Conservation (phyloP, 2,113 vertebrate species). For the Callorhinus ursinus region DNA sequence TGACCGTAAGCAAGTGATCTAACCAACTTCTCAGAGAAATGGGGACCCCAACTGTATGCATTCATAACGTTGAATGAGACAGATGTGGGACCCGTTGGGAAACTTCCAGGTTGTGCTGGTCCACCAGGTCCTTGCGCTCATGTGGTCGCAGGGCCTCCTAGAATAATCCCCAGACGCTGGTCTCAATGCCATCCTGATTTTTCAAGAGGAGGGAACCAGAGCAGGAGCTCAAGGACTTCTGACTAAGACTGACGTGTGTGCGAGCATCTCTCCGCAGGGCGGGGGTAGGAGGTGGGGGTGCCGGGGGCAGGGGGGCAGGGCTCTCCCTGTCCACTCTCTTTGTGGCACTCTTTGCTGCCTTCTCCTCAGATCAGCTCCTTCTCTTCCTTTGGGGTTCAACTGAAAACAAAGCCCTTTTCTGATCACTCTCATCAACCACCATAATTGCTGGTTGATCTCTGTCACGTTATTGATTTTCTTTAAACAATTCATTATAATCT, state of each 20-base stretch:
- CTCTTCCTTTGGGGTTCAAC: background rate
- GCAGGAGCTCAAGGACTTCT: background rate
- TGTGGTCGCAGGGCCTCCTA: background rate
- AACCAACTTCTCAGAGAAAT: background rate
- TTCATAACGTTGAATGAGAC: background rate
- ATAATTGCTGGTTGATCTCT: background rate
- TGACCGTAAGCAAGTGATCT: background rate
- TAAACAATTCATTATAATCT: background rate
- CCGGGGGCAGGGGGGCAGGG: too few relatives aligned
- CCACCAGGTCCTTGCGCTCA: background rate
- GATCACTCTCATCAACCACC: background rate
- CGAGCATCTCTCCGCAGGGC: background rate
- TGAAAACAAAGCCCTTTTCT: background rate
- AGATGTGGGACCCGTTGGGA: background rate
- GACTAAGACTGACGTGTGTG: accelerated
- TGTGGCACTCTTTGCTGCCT: background rate
- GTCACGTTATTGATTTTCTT: conserved; percentile 9
- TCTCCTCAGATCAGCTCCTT: background rate
- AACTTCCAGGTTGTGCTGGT: too few relatives aligned
- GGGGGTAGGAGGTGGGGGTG: too few relatives aligned
- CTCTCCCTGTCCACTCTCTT: background rate
- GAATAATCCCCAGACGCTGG: background rate
- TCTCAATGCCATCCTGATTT: background rate
- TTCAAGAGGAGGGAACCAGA: background rate
- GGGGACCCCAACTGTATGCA: too few relatives aligned